A percentile compares a stretch with the other conserved stretches of the same genome.
phyloP scores from a whole-genome alignment of 2,888 invertebrate species.

The Campaea margaritaria region DNA sequence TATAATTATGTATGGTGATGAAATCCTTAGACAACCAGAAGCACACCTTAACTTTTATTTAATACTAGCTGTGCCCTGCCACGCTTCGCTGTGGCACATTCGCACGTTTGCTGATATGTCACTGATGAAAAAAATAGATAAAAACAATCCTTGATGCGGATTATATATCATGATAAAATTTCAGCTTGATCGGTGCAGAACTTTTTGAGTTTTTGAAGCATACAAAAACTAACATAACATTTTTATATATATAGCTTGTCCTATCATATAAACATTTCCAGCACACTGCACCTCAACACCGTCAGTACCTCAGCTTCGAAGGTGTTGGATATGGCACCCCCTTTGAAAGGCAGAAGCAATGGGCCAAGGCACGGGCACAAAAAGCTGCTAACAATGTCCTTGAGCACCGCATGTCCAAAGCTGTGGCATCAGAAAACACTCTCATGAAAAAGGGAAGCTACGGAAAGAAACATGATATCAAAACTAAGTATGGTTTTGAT shows the following conservation, averaged over 20 bases:
- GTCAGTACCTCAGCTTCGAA: slow-evolving; percentile 92
- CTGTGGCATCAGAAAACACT: slow-evolving; percentile 86
- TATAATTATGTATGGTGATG: too few relatives aligned
- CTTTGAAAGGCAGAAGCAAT: slow-evolving; percentile 91
- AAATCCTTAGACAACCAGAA: too few relatives aligned
- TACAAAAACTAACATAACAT: too few relatives aligned
- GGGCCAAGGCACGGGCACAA: slow-evolving; percentile 87
- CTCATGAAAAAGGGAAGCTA: slow-evolving; percentile 88
- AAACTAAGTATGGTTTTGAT: slow-evolving; percentile 93
- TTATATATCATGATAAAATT: too few relatives aligned
- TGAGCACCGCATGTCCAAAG: slow-evolving; percentile 87
- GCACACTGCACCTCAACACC: slow-evolving; percentile 95
- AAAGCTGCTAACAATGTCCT: slow-evolving; percentile 88
- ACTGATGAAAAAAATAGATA: too few relatives aligned
- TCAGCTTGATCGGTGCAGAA: too few relatives aligned
- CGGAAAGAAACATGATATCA: slow-evolving; percentile 88
- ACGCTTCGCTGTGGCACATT: too few relatives aligned
- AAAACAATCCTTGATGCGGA: too few relatives aligned
- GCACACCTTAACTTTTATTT: too few relatives aligned
- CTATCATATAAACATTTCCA: slow-evolving; percentile 54
- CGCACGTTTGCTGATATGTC: too few relatives aligned
- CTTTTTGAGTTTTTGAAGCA: too few relatives aligned
- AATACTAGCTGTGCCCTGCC: too few relatives aligned
- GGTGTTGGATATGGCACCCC: slow-evolving; percentile 93
- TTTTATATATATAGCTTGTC: not conserved